phyloP scores from a whole-genome alignment of 2,113 vertebrate species.

The Calonectris borealis region DNA sequence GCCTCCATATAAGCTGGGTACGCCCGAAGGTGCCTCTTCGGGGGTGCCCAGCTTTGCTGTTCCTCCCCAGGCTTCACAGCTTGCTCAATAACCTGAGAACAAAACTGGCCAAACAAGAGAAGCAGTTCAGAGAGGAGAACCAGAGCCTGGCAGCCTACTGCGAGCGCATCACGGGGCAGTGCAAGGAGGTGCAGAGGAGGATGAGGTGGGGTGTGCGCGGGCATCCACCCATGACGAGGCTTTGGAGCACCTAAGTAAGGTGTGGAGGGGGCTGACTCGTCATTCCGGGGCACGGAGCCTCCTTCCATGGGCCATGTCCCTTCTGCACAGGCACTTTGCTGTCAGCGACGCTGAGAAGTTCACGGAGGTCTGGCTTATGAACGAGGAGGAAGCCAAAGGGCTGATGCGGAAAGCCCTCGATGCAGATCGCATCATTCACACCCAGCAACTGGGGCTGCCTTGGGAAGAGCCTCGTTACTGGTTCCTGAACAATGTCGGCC shows the following conservation, averaged over 20 bases:
- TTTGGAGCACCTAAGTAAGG: background rate
- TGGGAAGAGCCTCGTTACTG: slow-evolving; percentile 70
- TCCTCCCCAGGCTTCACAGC: slow-evolving; percentile 68
- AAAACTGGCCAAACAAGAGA: slow-evolving; percentile 65
- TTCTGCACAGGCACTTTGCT: slow-evolving; percentile 74
- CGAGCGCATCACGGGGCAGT: slow-evolving; percentile 66
- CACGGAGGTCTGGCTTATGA: slow-evolving; percentile 82
- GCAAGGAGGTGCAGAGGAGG: slow-evolving; percentile 77
- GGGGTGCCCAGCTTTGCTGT: background rate
- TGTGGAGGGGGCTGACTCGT: fast-evolving
- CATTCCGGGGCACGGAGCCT: fast-evolving
- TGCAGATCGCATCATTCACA: slow-evolving; percentile 76
- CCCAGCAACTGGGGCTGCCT: slow-evolving; percentile 78
- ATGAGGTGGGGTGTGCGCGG: slow-evolving; percentile 66
- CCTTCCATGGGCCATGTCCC: background rate
- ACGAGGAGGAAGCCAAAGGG: slow-evolving; percentile 81
- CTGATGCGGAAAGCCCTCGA: slow-evolving; percentile 71
- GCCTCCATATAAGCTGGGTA: background rate
- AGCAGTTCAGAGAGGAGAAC: slow-evolving; percentile 72
- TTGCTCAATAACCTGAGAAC: slow-evolving; percentile 65
- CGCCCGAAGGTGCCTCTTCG: background rate
- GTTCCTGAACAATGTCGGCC: slow-evolving; percentile 68
- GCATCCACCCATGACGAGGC: fast-evolving
- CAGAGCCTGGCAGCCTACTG: slow-evolving; percentile 63
- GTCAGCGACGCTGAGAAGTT: slow-evolving; percentile 61